phyloP scores from a whole-genome alignment of 2,797 vertebrate species.

The Gephyroberyx darwinii region DNA sequence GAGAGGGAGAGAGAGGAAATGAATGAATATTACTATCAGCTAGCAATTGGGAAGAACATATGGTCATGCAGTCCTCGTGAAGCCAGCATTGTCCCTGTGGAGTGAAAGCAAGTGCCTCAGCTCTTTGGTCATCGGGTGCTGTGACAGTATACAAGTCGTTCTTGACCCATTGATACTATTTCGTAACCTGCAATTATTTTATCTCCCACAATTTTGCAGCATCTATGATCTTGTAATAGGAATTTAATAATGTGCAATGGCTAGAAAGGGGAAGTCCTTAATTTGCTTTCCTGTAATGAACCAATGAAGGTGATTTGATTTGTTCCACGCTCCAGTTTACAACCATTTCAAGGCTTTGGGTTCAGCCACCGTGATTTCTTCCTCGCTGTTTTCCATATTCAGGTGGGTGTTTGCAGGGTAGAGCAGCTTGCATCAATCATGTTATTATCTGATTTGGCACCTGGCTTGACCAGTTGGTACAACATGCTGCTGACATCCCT shows the following conservation, averaged over 20 bases:
- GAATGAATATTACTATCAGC: conserved; percentile 7
- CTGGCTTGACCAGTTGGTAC: conserved; percentile 73
- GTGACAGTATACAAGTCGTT: conserved; percentile 6
- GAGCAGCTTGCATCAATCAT: conserved; percentile 75
- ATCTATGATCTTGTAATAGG: conserved; percentile 26
- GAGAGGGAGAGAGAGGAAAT: conserved; percentile 50
- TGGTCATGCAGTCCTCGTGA: conserved; percentile 27
- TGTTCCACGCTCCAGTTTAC: neutral
- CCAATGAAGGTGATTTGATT: conserved; percentile 3
- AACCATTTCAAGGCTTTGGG: conserved; percentile 23
- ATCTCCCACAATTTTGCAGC: conserved; percentile 13
- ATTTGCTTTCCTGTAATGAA: conserved; percentile 1
- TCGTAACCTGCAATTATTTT: neutral
- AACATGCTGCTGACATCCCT: conserved; percentile 72
- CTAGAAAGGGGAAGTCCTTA: neutral
- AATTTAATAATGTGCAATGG: conserved; percentile 15
- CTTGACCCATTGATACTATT: conserved; percentile 1
- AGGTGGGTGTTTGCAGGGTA: conserved; percentile 45
- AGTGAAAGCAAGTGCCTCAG: conserved; percentile 9
- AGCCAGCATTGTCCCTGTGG: conserved; percentile 30
- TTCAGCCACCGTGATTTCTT: conserved; percentile 31
- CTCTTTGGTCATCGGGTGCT: conserved; percentile 3
- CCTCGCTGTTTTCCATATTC: conserved; percentile 45
- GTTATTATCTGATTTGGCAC: conserved; percentile 73
- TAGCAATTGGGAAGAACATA: conserved; percentile 32